phyloP scores from a whole-genome alignment of 2,797 vertebrate species.

The Argyrosomus regius region DNA sequence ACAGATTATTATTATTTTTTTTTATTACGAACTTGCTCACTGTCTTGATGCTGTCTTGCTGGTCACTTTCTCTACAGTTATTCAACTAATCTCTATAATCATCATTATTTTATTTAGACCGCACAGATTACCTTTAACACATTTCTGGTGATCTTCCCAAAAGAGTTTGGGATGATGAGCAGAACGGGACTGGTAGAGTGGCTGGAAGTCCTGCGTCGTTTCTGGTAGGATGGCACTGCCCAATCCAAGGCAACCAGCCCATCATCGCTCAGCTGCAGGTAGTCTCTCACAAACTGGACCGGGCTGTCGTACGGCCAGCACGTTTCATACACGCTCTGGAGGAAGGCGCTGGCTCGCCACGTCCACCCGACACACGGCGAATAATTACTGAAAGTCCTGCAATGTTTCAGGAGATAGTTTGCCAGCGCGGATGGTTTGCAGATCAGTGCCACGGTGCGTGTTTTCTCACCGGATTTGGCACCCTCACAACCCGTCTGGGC shows the following conservation, averaged over 20 bases:
- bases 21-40: background rate
- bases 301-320: constrained; percentile 82
- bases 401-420: constrained; percentile 87
- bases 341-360: constrained; percentile 82
- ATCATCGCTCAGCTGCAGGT: constrained; percentile 88
- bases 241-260: constrained; percentile 89
- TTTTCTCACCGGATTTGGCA: constrained; percentile 26
- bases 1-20: background rate
- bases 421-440: constrained; percentile 89
- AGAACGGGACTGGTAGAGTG: constrained; percentile 86
- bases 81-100: background rate
- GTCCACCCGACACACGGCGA: constrained; percentile 78
- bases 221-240: constrained; percentile 85
- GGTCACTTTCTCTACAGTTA: background rate
- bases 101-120: background rate
- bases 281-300: constrained; percentile 87
- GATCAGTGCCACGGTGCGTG: constrained; percentile 75
- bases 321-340: constrained; percentile 83
- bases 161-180: constrained; percentile 89
- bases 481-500: constrained; percentile 14
- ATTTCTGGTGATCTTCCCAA: constrained; percentile 89
- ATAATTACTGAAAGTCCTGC: constrained; percentile 80
- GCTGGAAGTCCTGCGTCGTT: constrained; percentile 86
- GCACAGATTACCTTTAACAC: constrained; percentile 83
- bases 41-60: background rate